Percentiles rank a stretch among this genome's conserved stretches.
These are phyloP conservation scores for Proales similis DNA, from an alignment of 1,140 invertebrate species.

Conservation along the genomic window DNA sequence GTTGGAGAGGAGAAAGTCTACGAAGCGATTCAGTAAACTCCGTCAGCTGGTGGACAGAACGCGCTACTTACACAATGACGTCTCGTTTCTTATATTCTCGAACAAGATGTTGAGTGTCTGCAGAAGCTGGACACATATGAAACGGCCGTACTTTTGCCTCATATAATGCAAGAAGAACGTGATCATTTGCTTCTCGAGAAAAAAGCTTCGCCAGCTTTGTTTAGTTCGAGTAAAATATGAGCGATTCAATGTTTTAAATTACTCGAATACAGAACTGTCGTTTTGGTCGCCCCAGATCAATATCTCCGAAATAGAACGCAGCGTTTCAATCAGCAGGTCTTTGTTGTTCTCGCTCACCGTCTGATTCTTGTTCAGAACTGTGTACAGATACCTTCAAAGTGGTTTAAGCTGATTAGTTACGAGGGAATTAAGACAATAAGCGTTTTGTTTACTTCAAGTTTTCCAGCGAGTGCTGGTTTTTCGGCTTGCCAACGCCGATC, in stretches of 20 bases:
- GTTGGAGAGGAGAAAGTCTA: slow-evolving; percentile 77
- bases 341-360: slow-evolving; percentile 89
- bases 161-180: slow-evolving; percentile 94
- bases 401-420: background rate
- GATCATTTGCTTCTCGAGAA: slow-evolving; percentile 98
- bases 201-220: too few relatives aligned
- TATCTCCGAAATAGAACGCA: slow-evolving; percentile 94
- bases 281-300: slow-evolving; percentile 99
- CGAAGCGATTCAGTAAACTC: slow-evolving; percentile 9
- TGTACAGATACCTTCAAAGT: slow-evolving; percentile 20
- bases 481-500: slow-evolving; percentile 61
- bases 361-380: slow-evolving; percentile 85
- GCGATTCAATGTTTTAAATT: slow-evolving; percentile 54
- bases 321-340: slow-evolving; percentile 86
- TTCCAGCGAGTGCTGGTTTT: slow-evolving; percentile 89
- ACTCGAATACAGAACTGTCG: slow-evolving; percentile 98
- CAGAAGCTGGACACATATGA: slow-evolving; percentile 91
- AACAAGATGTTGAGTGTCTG: slow-evolving; percentile 98
- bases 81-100: slow-evolving; percentile 97
- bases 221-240: slow-evolving; percentile 49
- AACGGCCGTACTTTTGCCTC: slow-evolving; percentile 91
- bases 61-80: slow-evolving; percentile 81
- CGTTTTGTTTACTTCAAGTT: slow-evolving; percentile 71
- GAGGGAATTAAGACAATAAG: slow-evolving; percentile 3
- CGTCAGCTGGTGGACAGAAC: background rate